Evolutionary conservation across 2,888 invertebrate species (phyloP).

Genomic region (Megastigmus dorsalis): DNA sequence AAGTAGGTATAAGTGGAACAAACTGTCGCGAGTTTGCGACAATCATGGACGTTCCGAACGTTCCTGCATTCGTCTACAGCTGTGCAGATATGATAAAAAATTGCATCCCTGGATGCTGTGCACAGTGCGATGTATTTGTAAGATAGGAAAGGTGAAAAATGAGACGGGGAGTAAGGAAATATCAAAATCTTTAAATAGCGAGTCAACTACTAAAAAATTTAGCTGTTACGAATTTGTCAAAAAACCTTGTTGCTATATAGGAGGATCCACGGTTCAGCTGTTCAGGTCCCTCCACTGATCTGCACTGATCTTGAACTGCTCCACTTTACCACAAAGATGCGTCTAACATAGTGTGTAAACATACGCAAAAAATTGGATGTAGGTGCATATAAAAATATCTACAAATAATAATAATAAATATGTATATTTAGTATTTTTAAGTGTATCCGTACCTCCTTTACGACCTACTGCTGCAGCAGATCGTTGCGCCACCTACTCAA

Average conservation of each 20-base stretch:
- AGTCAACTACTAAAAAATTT: too few species aligned
- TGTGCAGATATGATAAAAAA: neutral
- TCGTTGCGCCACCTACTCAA: conserved; percentile 27
- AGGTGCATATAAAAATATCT: conserved; percentile 33
- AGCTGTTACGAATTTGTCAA: neutral
- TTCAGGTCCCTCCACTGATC: conserved; percentile 1
- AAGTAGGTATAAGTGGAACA: neutral
- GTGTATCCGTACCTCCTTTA: conserved; percentile 19
- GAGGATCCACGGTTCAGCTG: conserved; percentile 31
- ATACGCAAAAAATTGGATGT: conserved; percentile 23
- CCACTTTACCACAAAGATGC: conserved; percentile 25
- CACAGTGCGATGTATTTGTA: neutral
- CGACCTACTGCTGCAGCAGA: conserved; percentile 6
- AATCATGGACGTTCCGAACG: neutral
- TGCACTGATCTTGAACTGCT: conserved; percentile 10
- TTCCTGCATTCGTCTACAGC: neutral
- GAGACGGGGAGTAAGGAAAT: too few species aligned
- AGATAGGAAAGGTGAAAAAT: too few species aligned
- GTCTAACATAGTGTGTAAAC: conserved; percentile 42
- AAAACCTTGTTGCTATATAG: conserved; percentile 26
- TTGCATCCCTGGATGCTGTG: neutral
- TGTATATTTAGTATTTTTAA: conserved; percentile 29
- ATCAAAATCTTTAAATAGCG: too few species aligned
- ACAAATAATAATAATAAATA: conserved; percentile 46
- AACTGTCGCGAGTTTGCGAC: neutral